phyloP scores from a whole-genome alignment of 2,113 vertebrate species.

The Rutilus rutilus region DNA sequence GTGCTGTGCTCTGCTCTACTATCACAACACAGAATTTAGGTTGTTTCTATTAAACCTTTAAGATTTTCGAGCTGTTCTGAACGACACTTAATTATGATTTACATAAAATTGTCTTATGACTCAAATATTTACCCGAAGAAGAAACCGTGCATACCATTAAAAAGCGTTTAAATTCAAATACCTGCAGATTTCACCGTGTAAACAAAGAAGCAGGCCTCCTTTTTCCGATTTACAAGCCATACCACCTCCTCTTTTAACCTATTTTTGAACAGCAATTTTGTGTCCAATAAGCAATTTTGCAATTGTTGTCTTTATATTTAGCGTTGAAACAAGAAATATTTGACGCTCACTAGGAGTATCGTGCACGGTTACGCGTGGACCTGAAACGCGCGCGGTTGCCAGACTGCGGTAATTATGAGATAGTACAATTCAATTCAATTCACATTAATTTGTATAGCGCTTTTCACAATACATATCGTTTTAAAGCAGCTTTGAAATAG shows the following conservation, averaged over 20 bases:
- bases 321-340: neutral
- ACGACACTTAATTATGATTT: neutral
- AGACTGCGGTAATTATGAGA: neutral
- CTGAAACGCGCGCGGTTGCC: neutral
- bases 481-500: no score
- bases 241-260: neutral
- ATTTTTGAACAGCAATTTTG: neutral
- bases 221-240: neutral
- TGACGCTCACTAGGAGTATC: neutral
- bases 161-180: neutral
- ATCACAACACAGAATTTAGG: neutral
- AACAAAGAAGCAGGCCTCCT: constrained; percentile 1
- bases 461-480: no score
- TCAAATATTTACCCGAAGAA: neutral
- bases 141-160: neutral
- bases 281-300: neutral
- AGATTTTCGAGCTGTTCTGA: neutral
- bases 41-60: neutral
- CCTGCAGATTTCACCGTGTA: neutral
- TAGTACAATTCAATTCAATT: no score
- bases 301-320: neutral
- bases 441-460: no score
- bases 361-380: neutral
- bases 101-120: neutral
- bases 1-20: neutral